Base-by-base conservation (phyloP, 2,113 vertebrate genomes). In the Chloropsis cyanopogon region DNA sequence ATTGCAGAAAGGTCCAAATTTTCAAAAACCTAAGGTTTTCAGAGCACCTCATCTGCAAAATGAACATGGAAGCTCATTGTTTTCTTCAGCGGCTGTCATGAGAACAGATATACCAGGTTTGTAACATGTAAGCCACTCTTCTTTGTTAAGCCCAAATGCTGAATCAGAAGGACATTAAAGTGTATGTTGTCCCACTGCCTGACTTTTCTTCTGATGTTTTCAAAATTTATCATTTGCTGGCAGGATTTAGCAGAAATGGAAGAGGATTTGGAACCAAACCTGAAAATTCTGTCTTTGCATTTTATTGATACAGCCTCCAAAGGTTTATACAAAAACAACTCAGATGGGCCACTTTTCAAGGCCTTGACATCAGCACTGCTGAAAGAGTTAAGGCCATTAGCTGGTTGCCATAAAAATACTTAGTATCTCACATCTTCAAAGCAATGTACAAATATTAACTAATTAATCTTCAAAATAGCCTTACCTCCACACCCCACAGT, bases 401-500 rank as follows among this genome's bases (percentile, higher is more conserved):
- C 35, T 56, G 71, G 3, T 22, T 88, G 63, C 15, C 49, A 71
- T 92, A 92, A 96, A 95, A 91, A 95, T 87, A 77, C 75, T 95
- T 93, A 66, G 26, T 82, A 88, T 59, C 59, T 91, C 6, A 22
- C 39, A 73, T 93, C 79, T 94, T 94, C 88, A 96, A 92, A 95
- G 85, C 66, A 90, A 42, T 39, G 50, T 52, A 94, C 42, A 90
- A 95, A 95, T 90, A 86, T 78, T 94, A 91, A 86, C 68, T 83
- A 90, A 92, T 96, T 94, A 95, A 95, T 93, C 93, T 94, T 96
- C 93, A 88, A 86, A 91, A 95, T 91, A 91, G 84, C 84, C 85
- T 86, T 88, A 86, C 94, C 83, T 95, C 86, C 95, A 96, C 95
- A 93, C 86, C 96, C 94, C 72, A 96, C 94, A 92, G 96, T 93